Evolutionary conservation across 2,113 vertebrate species (phyloP).

Genomic region (Sinocyclocheilus maitianheensis): DNA sequence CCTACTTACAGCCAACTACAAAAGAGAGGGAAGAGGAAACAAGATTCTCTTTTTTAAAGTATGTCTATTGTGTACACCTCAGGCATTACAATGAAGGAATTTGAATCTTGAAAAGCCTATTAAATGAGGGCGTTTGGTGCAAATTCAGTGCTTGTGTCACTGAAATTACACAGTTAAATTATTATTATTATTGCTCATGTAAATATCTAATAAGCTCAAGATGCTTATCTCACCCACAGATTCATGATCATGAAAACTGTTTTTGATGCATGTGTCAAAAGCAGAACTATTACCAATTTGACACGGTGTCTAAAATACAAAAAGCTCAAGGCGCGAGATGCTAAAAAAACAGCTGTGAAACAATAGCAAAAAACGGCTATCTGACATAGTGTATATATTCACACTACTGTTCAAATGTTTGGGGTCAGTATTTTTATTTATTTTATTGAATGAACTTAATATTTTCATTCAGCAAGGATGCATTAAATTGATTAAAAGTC

Average conservation of each 20-base stretch:
- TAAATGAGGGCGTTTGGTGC: background rate
- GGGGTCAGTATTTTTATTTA: no score
- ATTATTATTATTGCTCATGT: background rate
- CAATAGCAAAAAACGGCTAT: no score
- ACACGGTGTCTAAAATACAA: no score
- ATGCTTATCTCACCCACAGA: background rate
- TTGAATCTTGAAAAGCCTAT: background rate
- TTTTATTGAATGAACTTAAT: no score
- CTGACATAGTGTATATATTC: no score
- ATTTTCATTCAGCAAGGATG: no score
- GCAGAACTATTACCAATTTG: background rate
- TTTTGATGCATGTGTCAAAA: background rate
- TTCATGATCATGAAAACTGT: background rate
- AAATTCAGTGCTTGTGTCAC: no score
- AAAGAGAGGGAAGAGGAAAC: background rate
- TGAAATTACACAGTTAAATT: background rate
- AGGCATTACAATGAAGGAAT: background rate
- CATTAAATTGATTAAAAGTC: no score
- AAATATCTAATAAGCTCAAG: background rate
- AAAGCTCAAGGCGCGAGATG: no score
- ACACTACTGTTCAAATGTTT: no score
- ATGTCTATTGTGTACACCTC: background rate
- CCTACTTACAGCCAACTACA: conserved; percentile 29
- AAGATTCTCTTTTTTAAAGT: background rate
- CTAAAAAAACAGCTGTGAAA: no score